Conservation (phyloP, 2,888 invertebrate species). For the Caradrina kadenii region DNA sequence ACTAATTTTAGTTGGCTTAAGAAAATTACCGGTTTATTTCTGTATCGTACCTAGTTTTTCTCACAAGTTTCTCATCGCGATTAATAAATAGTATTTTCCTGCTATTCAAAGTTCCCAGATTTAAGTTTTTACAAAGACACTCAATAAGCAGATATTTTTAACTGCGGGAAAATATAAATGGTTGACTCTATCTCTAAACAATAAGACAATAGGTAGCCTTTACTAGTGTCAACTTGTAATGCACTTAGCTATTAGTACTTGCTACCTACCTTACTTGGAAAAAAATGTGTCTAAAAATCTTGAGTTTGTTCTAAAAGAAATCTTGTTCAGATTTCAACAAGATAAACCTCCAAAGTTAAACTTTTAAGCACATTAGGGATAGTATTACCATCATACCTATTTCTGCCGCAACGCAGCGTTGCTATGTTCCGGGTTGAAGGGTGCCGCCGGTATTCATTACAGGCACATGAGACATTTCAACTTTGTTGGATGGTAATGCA, state of each 20-base stretch:
- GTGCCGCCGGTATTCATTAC: too few species aligned
- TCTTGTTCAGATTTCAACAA: neutral
- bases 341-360: neutral
- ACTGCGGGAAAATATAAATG: constrained; percentile 57
- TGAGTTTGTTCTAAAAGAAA: neutral
- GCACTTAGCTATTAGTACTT: constrained; percentile 1
- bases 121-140: constrained; percentile 46
- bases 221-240: constrained; percentile 51
- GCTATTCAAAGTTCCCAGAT: constrained; percentile 46
- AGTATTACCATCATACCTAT: too few species aligned
- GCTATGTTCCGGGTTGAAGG: too few species aligned
- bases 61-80: neutral
- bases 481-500: too few species aligned
- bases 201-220: constrained; percentile 53
- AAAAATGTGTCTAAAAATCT: neutral
- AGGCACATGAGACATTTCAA: too few species aligned
- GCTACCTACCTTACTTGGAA: neutral
- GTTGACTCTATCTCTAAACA: constrained; percentile 48
- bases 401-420: too few species aligned
- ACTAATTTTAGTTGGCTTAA: neutral
- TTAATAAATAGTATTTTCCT: constrained; percentile 41
- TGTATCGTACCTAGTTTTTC: neutral
- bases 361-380: neutral
- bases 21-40: neutral
- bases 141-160: constrained; percentile 31